Base-by-base conservation (phyloP, 2,888 invertebrate genomes). In the Drosophila prostipennis region DNA sequence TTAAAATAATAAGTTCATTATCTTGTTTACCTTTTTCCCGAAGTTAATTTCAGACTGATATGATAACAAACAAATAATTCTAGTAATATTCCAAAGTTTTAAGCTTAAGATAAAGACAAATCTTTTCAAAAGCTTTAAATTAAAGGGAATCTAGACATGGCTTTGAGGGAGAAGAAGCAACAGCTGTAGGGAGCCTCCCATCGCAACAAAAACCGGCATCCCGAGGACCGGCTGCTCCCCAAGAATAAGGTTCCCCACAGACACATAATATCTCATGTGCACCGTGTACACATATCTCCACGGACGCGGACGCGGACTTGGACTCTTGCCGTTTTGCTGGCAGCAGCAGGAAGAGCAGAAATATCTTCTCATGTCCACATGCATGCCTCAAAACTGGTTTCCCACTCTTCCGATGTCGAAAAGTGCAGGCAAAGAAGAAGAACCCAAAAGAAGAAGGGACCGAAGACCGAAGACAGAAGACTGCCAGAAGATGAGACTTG, bases 321-420 rank as follows among this genome's bases (percentile, higher is more conserved):
- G 36, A 42, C 53, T 42, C 53, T 45, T 14, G 37, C 34, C 10
- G 34, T 7, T 29, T 7, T 7, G 29, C 45, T 52, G 52, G 43
- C 55, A 72, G 43, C 55, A 73, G 72, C 67, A 72, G 65, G 64
- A 72, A 65, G 73, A 56, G 55, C 32, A 53, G 52, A 70, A 71
- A 55, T 56, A 60, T 49, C 69, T 59, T 70, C 43, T 55, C 45
- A 43, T 54, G 70, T 63, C 61, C 61, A 63, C 58, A 67, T 68
- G 52, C 68, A 65, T 68, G 57, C 45, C 6, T 63, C 39, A 42
- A 69, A 72, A 72, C 72, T 70, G 71, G 72, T 72, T 71, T 72
- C 48, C 57, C 53, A 36, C 26, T 53, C 56, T 39, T 19, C 36
- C 60, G 29, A 56, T 23, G 39, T 61, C 46, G 40, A 34, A 46